Conservation (phyloP, 2,888 invertebrate species). For the Mamestra brassicae region DNA sequence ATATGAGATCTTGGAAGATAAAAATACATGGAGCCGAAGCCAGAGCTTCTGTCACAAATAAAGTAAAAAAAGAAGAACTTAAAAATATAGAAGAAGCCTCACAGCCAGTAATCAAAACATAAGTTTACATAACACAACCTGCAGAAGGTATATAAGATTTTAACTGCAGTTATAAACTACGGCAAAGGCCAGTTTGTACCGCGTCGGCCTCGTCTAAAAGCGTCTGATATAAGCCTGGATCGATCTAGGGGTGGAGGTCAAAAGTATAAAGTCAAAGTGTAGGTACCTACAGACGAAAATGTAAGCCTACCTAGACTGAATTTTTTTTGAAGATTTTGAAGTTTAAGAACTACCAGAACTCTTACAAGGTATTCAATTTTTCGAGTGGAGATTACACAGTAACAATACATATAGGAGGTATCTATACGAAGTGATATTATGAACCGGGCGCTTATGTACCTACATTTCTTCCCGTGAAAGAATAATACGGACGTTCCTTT, state of each 20-base stretch:
- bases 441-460: too few relatives aligned
- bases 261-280: conserved; percentile 26
- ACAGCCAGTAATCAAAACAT: neutral
- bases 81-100: neutral
- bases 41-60: neutral
- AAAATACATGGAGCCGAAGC: neutral
- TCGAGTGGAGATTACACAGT: neutral
- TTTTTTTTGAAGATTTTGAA: neutral
- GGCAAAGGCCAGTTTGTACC: conserved; percentile 32
- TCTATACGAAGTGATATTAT: too few relatives aligned
- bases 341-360: neutral
- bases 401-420: neutral
- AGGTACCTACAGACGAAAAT: conserved; percentile 11
- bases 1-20: neutral
- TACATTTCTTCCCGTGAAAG: too few relatives aligned
- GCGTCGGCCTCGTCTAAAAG: conserved; percentile 41
- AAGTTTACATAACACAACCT: conserved; percentile 16
- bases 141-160: conserved; percentile 38
- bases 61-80: neutral
- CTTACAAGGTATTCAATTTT: neutral
- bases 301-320: neutral
- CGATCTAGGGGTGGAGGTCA: conserved; percentile 53
- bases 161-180: conserved; percentile 50
- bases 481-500: too few relatives aligned
- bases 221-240: conserved; percentile 50